Evolutionary conservation across 2,113 vertebrate species (phyloP).

Genomic region (Hemibates koningsi): DNA sequence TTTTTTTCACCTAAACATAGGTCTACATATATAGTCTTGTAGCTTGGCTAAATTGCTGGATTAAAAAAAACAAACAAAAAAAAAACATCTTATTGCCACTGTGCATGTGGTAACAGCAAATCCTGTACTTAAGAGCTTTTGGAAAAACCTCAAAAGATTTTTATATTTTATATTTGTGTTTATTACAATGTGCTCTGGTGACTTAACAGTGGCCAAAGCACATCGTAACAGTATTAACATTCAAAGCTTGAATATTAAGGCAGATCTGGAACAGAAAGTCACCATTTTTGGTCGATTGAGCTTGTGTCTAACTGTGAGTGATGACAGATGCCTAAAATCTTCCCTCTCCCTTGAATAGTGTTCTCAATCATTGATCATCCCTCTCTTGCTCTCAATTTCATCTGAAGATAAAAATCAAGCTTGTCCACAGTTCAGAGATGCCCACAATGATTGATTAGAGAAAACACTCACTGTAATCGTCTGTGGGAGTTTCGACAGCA

Average conservation of each 20-base stretch:
- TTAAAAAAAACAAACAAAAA: neutral
- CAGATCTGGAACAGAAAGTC: neutral
- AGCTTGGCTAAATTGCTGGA: neutral
- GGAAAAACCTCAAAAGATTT: neutral
- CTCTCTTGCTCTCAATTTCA: neutral
- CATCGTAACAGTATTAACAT: neutral
- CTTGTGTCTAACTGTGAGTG: neutral
- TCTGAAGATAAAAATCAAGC: neutral
- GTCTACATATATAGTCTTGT: neutral
- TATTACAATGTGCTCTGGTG: neutral
- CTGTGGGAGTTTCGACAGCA: slow-evolving; percentile 8
- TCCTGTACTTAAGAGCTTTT: neutral
- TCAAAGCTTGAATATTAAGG: neutral
- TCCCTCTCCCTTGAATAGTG: neutral
- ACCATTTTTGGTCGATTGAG: neutral
- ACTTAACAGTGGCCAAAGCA: neutral
- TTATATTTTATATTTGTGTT: neutral
- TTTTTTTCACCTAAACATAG: neutral
- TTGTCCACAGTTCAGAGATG: neutral
- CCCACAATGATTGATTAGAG: slow-evolving; percentile 18
- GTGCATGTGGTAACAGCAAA: neutral
- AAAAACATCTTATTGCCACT: neutral
- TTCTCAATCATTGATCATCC: slow-evolving; percentile 12
- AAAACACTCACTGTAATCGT: slow-evolving; percentile 28
- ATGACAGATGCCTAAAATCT: neutral